Evolutionary conservation across 2,888 invertebrate genomes (phyloP).

Genomic region (Pharmacophagus antenor): DNA sequence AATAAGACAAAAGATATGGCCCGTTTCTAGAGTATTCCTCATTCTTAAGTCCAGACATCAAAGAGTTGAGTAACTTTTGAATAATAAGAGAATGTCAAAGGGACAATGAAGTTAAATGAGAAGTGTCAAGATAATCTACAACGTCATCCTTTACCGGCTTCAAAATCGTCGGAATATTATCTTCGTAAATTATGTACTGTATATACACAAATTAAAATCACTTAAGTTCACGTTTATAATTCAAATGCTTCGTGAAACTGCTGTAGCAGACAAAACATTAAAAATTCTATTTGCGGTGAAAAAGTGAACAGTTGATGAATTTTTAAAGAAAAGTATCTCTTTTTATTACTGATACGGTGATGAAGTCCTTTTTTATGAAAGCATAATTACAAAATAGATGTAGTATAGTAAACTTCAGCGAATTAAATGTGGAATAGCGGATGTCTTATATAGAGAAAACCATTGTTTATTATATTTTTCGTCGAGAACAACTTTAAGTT

Average conservation of each 20-base stretch:
- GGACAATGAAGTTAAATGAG: slow-evolving; percentile 17
- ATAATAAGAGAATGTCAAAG: slow-evolving; percentile 20
- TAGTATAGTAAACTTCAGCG: too few species aligned
- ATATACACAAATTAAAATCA: neutral
- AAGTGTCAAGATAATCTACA: slow-evolving; percentile 21
- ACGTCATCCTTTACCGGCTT: slow-evolving; percentile 9
- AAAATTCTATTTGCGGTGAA: slow-evolving; percentile 1
- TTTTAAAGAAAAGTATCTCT: slow-evolving; percentile 5
- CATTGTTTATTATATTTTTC: too few species aligned
- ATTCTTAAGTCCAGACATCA: slow-evolving; percentile 8
- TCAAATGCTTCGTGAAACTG: neutral
- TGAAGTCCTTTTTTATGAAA: too few species aligned
- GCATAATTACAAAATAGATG: too few species aligned
- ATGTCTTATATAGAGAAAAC: too few species aligned
- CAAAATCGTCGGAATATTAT: neutral
- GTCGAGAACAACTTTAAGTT: too few species aligned
- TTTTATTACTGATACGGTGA: too few species aligned
- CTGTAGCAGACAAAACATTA: neutral
- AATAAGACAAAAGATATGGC: slow-evolving; percentile 11
- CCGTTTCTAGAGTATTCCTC: slow-evolving; percentile 9
- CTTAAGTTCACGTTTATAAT: neutral
- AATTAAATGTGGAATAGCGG: too few species aligned
- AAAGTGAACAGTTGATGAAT: slow-evolving; percentile 7
- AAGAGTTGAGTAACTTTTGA: slow-evolving; percentile 18
- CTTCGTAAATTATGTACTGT: neutral